Percentiles rank a stretch among this genome's conserved stretches.
These are phyloP conservation scores for Drosophila funebris DNA, from an alignment of 1,140 invertebrate species.

Conservation along the genomic window DNA sequence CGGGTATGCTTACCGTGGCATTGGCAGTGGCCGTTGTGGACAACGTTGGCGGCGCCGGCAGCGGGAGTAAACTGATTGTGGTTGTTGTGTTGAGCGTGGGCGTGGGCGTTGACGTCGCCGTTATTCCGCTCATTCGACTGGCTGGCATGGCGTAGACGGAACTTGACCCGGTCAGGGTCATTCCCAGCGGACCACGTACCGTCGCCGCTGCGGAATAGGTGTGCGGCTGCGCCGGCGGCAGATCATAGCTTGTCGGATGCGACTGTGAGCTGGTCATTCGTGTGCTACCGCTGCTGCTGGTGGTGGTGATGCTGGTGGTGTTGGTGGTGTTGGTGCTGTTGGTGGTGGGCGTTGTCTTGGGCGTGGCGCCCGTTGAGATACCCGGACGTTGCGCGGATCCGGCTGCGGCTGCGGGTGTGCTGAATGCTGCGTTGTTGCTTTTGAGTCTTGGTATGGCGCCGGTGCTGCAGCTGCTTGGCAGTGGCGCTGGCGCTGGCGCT, in stretches of 20 bases:
- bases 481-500: neutral
- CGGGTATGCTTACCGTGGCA: conserved; percentile 52
- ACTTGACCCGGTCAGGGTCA: conserved; percentile 66
- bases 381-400: conserved; percentile 42
- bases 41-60: conserved; percentile 59
- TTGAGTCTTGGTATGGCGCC: conserved; percentile 70
- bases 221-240: conserved; percentile 70
- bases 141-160: conserved; percentile 55
- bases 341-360: conserved; percentile 54
- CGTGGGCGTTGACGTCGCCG: conserved; percentile 11
- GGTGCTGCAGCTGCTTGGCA: conserved; percentile 68
- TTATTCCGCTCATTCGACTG: conserved; percentile 13
- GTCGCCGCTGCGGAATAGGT: conserved; percentile 67
- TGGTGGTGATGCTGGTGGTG: conserved; percentile 26
- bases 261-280: conserved; percentile 71
- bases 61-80: conserved; percentile 66
- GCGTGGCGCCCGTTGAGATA: conserved; percentile 64
- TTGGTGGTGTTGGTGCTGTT: conserved; percentile 23
- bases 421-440: conserved; percentile 30
- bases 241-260: conserved; percentile 70
- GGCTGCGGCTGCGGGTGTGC: too few species aligned
- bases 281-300: conserved; percentile 22
- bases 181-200: conserved; percentile 71
- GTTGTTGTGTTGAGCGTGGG: conserved; percentile 58
- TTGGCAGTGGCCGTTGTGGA: neutral